Base-by-base conservation (phyloP, 2,888 invertebrate genomes). In the Drosophila macrospina region DNA sequence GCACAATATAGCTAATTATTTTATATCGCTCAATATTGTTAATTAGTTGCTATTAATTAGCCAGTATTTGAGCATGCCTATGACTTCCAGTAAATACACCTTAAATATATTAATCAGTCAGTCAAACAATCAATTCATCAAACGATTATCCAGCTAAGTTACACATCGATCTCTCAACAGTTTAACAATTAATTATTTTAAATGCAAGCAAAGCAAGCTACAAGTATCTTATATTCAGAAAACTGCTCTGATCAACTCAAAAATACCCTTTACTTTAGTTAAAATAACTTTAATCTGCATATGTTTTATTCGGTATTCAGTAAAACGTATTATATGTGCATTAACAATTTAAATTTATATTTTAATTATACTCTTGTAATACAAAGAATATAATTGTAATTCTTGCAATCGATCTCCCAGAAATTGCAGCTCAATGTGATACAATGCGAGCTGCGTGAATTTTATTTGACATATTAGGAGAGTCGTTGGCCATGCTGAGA, bases 381-480 rank as follows among this genome's bases (percentile, higher is more conserved):
- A 28, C 28, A 28, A 7, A 0, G 8, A 7, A 28, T 28, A 8
- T n/a, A n/a, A n/a, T n/a, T n/a, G n/a, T n/a, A n/a, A n/a, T n/a
- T n/a, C n/a, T n/a, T n/a, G n/a, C n/a, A n/a, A n/a, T n/a, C n/a
- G n/a, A n/a, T n/a, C n/a, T n/a, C n/a, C n/a, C 24, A n/a, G 6
- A 30, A 45, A 15, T 45, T 28, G 3, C 15, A 28, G 5, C 26
- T 26, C 10, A 3, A 15, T 10, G n/a, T 51, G 37, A 6, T 28
- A 11, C 7, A 52, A 41, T 41, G 39, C 28, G 16, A n/a, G 5
- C 16, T 20, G n/a, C 41, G 13, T 52, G 52, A 41, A 41, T 41
- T 54, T 54, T 20, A 54, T 41, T 10, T 54, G 52, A 30, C 52
- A 32, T 41, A 54, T 41, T 41, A 41, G 41, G 20, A 54, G 52